Conservation (phyloP, 1,140 invertebrate genomes). For the Zophobas morio region DNA sequence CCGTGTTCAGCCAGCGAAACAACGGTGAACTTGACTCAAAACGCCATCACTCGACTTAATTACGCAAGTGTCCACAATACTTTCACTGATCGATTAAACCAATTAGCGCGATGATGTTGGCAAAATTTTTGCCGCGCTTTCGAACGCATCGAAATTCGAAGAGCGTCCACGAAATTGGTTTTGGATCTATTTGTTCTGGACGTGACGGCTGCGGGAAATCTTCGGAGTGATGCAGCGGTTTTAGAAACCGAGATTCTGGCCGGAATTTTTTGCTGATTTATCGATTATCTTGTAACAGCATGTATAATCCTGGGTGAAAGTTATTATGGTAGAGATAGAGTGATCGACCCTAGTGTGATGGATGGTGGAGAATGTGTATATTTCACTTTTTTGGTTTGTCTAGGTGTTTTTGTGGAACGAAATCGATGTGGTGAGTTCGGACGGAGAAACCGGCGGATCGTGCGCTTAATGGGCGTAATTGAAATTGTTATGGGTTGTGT, state of each 20-base stretch:
- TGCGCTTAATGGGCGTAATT: neutral
- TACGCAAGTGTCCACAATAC: conserved; percentile 12
- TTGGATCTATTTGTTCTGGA: too few relatives aligned
- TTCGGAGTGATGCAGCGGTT: too few relatives aligned
- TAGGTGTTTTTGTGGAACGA: neutral
- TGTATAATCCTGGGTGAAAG: too few relatives aligned
- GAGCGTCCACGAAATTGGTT: neutral
- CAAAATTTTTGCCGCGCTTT: conserved; percentile 9
- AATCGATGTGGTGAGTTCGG: neutral
- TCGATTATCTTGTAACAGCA: too few relatives aligned
- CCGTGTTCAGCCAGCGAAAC: neutral
- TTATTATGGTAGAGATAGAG: too few relatives aligned
- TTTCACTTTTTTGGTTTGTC: neutral
- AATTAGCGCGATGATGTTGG: neutral
- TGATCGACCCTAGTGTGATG: too few relatives aligned
- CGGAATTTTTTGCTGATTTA: too few relatives aligned
- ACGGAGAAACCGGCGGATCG: neutral
- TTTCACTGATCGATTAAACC: conserved; percentile 9
- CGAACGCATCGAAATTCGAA: conserved; percentile 12
- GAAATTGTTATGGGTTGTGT: conserved; percentile 11
- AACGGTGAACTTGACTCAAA: conserved; percentile 13
- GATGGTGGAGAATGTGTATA: neutral
- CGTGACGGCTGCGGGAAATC: too few relatives aligned
- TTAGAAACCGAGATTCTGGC: too few relatives aligned
- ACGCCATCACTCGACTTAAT: neutral